Conservation (phyloP, 2,113 vertebrate species). For the Chlamydotis undulata region DNA sequence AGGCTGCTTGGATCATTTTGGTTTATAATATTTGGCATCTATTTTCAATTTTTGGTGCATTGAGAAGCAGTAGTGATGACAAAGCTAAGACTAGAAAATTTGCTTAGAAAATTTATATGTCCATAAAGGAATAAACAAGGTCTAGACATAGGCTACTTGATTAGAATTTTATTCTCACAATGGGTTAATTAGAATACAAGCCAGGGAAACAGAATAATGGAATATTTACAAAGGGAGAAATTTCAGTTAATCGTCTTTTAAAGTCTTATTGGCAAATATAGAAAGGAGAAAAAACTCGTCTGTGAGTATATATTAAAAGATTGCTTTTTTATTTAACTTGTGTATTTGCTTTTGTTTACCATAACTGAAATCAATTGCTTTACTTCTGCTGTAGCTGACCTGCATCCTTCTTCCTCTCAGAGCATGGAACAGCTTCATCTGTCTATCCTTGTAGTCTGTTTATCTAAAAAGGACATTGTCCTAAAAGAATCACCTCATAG, state of each 20-base stretch:
- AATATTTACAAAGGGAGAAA: not conserved
- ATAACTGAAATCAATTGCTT: not conserved
- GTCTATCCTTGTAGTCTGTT: not conserved
- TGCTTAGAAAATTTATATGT: not conserved
- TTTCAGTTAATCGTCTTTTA: not conserved
- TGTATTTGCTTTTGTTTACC: not conserved
- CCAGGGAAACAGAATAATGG: not conserved
- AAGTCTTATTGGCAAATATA: not conserved
- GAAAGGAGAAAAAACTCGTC: not conserved
- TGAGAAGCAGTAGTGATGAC: not conserved
- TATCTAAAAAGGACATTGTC: not conserved
- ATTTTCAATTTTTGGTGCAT: not conserved
- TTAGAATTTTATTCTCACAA: not conserved
- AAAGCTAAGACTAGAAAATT: not conserved
- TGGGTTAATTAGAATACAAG: not conserved
- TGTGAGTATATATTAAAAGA: not conserved
- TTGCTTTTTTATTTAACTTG: not conserved
- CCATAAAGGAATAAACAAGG: not conserved
- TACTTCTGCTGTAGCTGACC: not conserved
- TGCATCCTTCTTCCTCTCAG: not conserved
- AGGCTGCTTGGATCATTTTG: not conserved
- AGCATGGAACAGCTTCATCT: not conserved
- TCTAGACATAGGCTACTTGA: not conserved
- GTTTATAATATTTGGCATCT: not conserved
- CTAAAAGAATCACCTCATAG: not conserved